phyloP scores from a whole-genome alignment of 1,140 invertebrate genomes.

The Eumeta japonica region DNA sequence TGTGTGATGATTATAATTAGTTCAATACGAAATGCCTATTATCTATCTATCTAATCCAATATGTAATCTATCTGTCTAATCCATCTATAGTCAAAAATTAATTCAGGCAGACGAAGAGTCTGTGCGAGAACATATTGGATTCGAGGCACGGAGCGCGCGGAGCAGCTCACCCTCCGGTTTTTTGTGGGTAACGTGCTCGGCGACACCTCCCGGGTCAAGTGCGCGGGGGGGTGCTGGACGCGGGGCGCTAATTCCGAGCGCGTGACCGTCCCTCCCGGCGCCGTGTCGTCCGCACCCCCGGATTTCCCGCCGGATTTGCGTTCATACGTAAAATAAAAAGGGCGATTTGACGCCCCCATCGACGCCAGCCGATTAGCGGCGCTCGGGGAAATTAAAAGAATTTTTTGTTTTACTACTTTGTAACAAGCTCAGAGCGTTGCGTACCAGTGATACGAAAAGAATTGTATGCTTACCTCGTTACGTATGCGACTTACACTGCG shows the following conservation, averaged over 20 bases:
- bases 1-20: too few relatives aligned
- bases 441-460: too few relatives aligned
- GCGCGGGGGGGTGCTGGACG: constrained; percentile 16
- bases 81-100: too few relatives aligned
- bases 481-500: too few relatives aligned
- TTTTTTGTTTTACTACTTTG: constrained; percentile 33
- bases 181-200: constrained; percentile 44
- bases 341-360: constrained; percentile 51
- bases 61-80: too few relatives aligned
- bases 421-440: too few relatives aligned
- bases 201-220: constrained; percentile 50
- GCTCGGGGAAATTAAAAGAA: constrained; percentile 57
- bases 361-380: constrained; percentile 50
- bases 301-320: constrained; percentile 54
- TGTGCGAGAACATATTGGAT: too few relatives aligned
- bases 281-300: constrained; percentile 12
- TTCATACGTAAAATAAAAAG: constrained; percentile 55
- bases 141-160: too few relatives aligned
- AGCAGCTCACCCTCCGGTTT: constrained; percentile 28
- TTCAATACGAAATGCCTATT: too few relatives aligned
- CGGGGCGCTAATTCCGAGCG: constrained; percentile 40
- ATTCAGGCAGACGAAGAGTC: too few relatives aligned
- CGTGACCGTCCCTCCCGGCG: constrained; percentile 32
- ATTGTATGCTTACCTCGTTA: too few relatives aligned
- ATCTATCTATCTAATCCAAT: too few relatives aligned